Percentiles rank a stretch among this genome's conserved stretches.
Evolutionary conservation across 2,797 vertebrate genomes (phyloP).

Genomic region (Vultur gryphus): DNA sequence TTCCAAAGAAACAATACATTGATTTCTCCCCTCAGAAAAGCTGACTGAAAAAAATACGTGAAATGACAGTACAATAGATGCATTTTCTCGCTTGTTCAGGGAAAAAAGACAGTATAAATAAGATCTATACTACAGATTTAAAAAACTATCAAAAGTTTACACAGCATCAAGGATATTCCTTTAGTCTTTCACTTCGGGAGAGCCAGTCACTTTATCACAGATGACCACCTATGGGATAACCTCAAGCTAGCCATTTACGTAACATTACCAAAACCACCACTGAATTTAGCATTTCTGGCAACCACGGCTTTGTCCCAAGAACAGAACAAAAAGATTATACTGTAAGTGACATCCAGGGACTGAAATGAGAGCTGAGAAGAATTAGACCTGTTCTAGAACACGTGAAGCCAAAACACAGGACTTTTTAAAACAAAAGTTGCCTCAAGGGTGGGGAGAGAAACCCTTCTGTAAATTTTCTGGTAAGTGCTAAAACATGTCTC

Average conservation of each 20-base stretch:
- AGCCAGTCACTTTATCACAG: neutral
- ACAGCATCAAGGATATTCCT: neutral
- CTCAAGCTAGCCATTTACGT: neutral
- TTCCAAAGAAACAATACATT: neutral
- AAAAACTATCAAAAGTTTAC: neutral
- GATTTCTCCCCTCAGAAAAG: rapidly evolving
- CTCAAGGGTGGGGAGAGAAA: neutral
- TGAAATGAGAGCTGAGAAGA: neutral
- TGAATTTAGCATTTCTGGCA: neutral
- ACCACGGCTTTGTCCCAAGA: neutral
- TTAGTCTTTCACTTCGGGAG: neutral
- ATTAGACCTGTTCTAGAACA: neutral
- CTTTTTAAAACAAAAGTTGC: neutral
- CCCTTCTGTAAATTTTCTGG: neutral
- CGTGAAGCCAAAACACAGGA: neutral
- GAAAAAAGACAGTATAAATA: neutral
- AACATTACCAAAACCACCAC: neutral
- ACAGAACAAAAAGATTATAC: neutral
- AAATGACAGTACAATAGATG: neutral
- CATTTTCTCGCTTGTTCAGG: neutral
- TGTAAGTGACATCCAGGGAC: neutral
- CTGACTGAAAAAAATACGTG: neutral
- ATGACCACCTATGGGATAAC: neutral
- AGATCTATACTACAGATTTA: neutral
- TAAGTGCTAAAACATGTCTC: neutral